Evolutionary conservation across 2,888 invertebrate genomes (phyloP).

Genomic region (Macrosoma leucophasiata): DNA sequence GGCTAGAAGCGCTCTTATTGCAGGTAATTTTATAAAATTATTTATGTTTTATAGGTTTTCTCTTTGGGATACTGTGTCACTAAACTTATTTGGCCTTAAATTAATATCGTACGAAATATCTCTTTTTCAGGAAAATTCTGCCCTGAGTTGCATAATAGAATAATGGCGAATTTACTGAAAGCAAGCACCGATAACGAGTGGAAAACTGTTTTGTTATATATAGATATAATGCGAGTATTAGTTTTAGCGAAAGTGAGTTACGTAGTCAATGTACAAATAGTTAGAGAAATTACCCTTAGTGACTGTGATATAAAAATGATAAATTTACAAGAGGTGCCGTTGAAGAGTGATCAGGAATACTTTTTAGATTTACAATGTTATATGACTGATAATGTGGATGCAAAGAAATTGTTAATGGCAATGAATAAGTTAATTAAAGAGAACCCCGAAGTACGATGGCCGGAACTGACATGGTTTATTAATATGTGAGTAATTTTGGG

Average conservation of each 20-base stretch:
- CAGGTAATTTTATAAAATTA: slow-evolving; percentile 38
- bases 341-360: slow-evolving; percentile 42
- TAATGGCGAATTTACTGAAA: slow-evolving; percentile 54
- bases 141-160: slow-evolving; percentile 47
- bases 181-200: slow-evolving; percentile 51
- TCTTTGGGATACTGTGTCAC: not conserved
- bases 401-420: slow-evolving; percentile 74
- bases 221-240: slow-evolving; percentile 55
- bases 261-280: slow-evolving; percentile 66
- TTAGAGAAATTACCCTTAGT: slow-evolving; percentile 46
- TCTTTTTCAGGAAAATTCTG: slow-evolving; percentile 59
- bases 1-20: slow-evolving; percentile 57
- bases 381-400: slow-evolving; percentile 65
- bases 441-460: slow-evolving; percentile 80
- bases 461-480: slow-evolving; percentile 81
- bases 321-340: slow-evolving; percentile 54
- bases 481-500: slow-evolving; percentile 71
- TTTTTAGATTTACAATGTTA: slow-evolving; percentile 78
- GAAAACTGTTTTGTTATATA: slow-evolving; percentile 50
- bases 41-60: slow-evolving; percentile 23
- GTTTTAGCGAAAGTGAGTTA: slow-evolving; percentile 56
- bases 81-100: too few relatives aligned
- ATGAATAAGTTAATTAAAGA: slow-evolving; percentile 77
- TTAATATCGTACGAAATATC: slow-evolving; percentile 3
- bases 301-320: slow-evolving; percentile 59